Percentiles rank a stretch among this genome's conserved stretches.
phyloP scores from a whole-genome alignment of 2,888 invertebrate species.

The Zele albiditarsus region DNA sequence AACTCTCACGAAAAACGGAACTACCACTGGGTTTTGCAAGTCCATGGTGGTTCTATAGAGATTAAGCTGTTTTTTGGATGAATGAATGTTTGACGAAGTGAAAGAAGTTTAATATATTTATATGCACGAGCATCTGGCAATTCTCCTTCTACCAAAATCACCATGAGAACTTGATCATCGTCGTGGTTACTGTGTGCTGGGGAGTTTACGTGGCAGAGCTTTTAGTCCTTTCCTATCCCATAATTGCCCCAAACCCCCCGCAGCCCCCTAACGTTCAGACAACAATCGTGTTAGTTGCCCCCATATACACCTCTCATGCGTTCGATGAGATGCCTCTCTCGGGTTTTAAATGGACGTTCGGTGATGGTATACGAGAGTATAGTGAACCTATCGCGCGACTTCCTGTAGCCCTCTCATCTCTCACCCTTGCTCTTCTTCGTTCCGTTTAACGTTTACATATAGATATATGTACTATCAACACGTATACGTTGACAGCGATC shows the following conservation, averaged over 20 bases:
- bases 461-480: background rate
- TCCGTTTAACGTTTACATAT: slow-evolving; percentile 18
- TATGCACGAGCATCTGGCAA: too few relatives aligned
- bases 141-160: background rate
- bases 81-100: too few relatives aligned
- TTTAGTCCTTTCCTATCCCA: slow-evolving; percentile 52
- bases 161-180: slow-evolving; percentile 29
- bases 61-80: too few relatives aligned
- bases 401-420: background rate
- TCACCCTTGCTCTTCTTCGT: slow-evolving; percentile 18
- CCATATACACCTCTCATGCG: slow-evolving; percentile 19
- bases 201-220: slow-evolving; percentile 62
- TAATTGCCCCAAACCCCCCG: background rate
- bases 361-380: background rate
- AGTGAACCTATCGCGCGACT: slow-evolving; percentile 5
- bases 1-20: too few relatives aligned
- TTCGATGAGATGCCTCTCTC: slow-evolving; percentile 21
- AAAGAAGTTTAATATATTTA: too few relatives aligned
- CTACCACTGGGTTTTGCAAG: too few relatives aligned
- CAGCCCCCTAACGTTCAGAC: slow-evolving; percentile 56
- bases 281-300: slow-evolving; percentile 64
- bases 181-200: slow-evolving; percentile 24
- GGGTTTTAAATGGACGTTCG: slow-evolving; percentile 33
- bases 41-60: too few relatives aligned
- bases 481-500: slow-evolving; percentile 9